Evolutionary conservation across 2,797 vertebrate genomes (phyloP).

Genomic region (Enteromius unitaeniatus): DNA sequence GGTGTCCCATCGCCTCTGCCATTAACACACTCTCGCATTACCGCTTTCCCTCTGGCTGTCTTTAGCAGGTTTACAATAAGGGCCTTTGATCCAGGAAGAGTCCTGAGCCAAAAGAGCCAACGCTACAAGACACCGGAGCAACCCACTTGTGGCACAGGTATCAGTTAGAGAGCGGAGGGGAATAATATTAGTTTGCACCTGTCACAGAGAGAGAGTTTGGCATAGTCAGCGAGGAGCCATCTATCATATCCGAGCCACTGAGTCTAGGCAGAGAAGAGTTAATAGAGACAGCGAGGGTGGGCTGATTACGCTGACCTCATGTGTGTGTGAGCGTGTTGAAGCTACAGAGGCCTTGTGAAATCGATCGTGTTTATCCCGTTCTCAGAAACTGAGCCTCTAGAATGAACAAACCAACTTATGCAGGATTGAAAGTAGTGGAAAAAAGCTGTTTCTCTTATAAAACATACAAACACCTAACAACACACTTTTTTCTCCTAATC

Average conservation of each 20-base stretch:
- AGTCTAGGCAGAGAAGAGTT: slow-evolving; percentile 53
- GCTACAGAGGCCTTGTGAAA: slow-evolving; percentile 39
- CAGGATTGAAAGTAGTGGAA: not conserved
- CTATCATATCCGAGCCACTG: slow-evolving; percentile 50
- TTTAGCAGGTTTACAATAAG: slow-evolving; percentile 24
- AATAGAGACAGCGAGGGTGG: slow-evolving; percentile 36
- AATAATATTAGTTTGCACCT: slow-evolving; percentile 62
- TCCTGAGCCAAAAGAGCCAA: slow-evolving; percentile 18
- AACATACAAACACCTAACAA: not conserved
- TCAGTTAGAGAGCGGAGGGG: slow-evolving; percentile 48
- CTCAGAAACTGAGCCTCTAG: slow-evolving; percentile 39
- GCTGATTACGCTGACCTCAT: slow-evolving; percentile 38
- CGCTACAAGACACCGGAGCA: slow-evolving; percentile 1
- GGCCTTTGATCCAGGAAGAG: slow-evolving; percentile 37
- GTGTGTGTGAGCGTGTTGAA: slow-evolving; percentile 27
- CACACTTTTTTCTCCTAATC: not conserved
- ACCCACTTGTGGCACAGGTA: slow-evolving; percentile 21
- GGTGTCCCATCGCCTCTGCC: slow-evolving; percentile 26
- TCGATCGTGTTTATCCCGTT: slow-evolving; percentile 44
- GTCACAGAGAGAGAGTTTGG: slow-evolving; percentile 49
- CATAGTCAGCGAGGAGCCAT: slow-evolving; percentile 42
- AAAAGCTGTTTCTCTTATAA: not conserved
- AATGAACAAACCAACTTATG: slow-evolving; percentile 30
- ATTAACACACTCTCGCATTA: slow-evolving; percentile 51
- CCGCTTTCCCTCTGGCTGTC: not conserved